These are phyloP conservation scores for Nephrotoma flavescens DNA, from an alignment of 2,888 invertebrate species.

Conservation along the genomic window DNA sequence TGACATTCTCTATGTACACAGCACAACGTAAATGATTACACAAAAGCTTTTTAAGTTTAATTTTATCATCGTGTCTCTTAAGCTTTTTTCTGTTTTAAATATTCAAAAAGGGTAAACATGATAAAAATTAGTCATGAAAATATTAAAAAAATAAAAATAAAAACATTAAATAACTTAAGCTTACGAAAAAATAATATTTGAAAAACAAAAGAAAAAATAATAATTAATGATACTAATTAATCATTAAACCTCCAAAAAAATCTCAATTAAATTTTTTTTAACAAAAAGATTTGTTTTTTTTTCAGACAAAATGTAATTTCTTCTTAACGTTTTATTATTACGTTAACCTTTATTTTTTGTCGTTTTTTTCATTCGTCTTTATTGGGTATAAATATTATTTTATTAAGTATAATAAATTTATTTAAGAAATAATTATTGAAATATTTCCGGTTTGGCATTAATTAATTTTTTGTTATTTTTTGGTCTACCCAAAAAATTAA, in stretches of 20 bases:
- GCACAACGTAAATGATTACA: not conserved
- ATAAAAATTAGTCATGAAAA: not conserved
- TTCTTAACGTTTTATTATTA: not conserved
- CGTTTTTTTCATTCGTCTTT: not conserved
- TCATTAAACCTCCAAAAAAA: not conserved
- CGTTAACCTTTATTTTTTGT: not conserved
- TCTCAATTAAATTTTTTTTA: not conserved
- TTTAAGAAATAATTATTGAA: not conserved
- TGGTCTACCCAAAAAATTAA: not conserved
- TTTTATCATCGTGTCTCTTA: not conserved
- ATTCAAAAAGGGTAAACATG: not conserved
- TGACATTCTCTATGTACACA: not conserved
- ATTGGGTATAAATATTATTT: not conserved
- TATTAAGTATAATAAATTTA: no score
- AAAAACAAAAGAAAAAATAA: not conserved
- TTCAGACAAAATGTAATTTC: not conserved
- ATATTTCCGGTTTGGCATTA: not conserved
- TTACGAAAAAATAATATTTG: not conserved
- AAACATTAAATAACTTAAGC: not conserved
- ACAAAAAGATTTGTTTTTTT: not conserved
- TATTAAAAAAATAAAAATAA: not conserved
- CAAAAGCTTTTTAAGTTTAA: not conserved
- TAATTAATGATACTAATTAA: not conserved
- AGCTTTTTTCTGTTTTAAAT: not conserved
- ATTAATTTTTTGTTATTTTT: not conserved